A percentile compares a stretch with the other conserved stretches of the same genome.
phyloP scores from a whole-genome alignment of 37 sponge, comb jelly and placozoan species.

The Bolinopsis microptera region DNA sequence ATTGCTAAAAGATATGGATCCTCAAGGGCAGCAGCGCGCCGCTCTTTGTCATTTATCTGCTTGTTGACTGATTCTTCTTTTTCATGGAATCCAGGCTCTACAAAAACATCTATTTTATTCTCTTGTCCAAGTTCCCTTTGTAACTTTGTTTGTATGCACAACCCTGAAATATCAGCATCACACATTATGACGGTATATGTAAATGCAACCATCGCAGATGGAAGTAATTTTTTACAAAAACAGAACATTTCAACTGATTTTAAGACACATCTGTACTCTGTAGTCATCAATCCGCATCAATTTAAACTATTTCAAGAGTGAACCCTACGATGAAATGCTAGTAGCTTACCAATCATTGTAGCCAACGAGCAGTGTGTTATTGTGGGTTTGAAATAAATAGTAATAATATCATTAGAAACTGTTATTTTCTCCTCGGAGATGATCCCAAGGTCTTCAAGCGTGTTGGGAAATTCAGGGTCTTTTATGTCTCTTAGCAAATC shows the following conservation, averaged over 20 bases:
- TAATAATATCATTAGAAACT: conserved; percentile 68
- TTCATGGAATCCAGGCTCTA: conserved; percentile 75
- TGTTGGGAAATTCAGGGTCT: conserved; percentile 86
- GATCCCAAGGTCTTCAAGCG: conserved; percentile 87
- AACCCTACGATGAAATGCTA: too few species aligned
- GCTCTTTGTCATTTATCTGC: conserved; percentile 94
- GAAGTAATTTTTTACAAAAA: neutral
- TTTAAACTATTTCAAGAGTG: too few species aligned
- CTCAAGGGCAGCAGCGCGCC: conserved; percentile 92
- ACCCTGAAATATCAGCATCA: conserved; percentile 66
- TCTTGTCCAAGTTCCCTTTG: conserved; percentile 67
- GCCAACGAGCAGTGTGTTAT: conserved; percentile 93
- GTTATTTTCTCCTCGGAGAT: conserved; percentile 72
- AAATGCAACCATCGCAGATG: neutral
- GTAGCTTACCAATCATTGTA: conserved; percentile 79
- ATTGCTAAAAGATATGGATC: conserved; percentile 77
- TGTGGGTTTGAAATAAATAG: conserved; percentile 82
- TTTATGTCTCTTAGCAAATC: conserved; percentile 70
- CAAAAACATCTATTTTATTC: conserved; percentile 70
- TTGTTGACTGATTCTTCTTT: conserved; percentile 81
- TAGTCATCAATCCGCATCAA: too few species aligned
- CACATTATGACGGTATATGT: neutral
- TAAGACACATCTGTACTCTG: too few species aligned
- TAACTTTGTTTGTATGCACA: conserved; percentile 79
- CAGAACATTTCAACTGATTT: too few species aligned